Evolutionary conservation across 1,140 invertebrate genomes (phyloP).

Genomic region (Elymnias hypermnestra): DNA sequence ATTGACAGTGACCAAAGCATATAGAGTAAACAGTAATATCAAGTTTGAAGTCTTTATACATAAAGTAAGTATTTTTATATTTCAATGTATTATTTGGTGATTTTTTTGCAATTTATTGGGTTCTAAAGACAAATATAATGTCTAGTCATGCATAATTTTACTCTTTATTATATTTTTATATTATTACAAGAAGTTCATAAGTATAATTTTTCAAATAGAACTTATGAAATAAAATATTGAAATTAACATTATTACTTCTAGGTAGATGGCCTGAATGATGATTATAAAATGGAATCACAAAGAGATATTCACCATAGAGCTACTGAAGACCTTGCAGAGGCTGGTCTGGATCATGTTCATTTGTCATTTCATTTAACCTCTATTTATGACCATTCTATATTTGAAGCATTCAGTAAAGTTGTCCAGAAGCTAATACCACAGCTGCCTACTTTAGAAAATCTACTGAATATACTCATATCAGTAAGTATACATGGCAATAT

Average conservation of each 20-base stretch:
- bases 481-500: constrained; percentile 79
- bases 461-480: constrained; percentile 99
- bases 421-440: constrained; percentile 99
- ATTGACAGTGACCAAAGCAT: constrained; percentile 94
- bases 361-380: constrained; percentile 98
- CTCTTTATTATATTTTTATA: too few relatives aligned
- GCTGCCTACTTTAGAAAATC: constrained; percentile 96
- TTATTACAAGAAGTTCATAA: too few relatives aligned
- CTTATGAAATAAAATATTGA: too few relatives aligned
- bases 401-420: constrained; percentile 99
- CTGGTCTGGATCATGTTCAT: constrained; percentile 90
- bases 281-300: constrained; percentile 99
- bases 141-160: too few relatives aligned
- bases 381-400: constrained; percentile 99
- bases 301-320: constrained; percentile 98
- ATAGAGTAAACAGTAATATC: constrained; percentile 96
- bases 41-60: constrained; percentile 99
- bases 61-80: constrained; percentile 77
- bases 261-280: constrained; percentile 98
- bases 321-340: constrained; percentile 94
- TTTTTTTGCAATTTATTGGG: constrained; percentile 5
- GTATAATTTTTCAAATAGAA: too few relatives aligned
- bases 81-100: not conserved
- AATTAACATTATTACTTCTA: constrained; percentile 34
- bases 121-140: too few relatives aligned